These are phyloP conservation scores for Theretra japonica DNA, from an alignment of 2,888 invertebrate species.

Conservation along the genomic window DNA sequence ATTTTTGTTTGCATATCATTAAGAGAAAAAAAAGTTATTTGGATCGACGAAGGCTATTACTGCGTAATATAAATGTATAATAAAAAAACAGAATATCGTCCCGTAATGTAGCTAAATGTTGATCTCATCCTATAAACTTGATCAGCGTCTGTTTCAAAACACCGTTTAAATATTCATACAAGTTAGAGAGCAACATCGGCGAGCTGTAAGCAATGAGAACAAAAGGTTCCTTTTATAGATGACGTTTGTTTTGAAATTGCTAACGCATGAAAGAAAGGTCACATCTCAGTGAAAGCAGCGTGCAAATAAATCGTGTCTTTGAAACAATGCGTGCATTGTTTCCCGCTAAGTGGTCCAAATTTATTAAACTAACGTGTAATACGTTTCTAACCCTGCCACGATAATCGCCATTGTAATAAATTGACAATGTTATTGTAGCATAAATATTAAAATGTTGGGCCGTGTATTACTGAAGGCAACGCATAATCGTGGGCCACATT, in stretches of 20 bases:
- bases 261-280: constrained; percentile 70
- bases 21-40: too few species aligned
- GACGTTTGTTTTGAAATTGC: constrained; percentile 64
- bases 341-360: constrained; percentile 70
- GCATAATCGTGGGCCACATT: not conserved
- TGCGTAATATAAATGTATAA: too few species aligned
- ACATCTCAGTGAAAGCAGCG: constrained; percentile 71
- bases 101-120: too few species aligned
- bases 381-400: constrained; percentile 56
- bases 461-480: constrained; percentile 1
- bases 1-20: too few species aligned
- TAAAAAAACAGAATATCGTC: too few species aligned
- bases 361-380: constrained; percentile 52
- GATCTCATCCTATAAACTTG: too few species aligned
- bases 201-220: constrained; percentile 34
- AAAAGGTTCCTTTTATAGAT: constrained; percentile 70
- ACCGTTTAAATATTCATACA: not conserved
- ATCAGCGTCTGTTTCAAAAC: not conserved
- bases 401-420: constrained; percentile 37
- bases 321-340: constrained; percentile 82
- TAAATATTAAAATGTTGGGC: constrained; percentile 9
- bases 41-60: too few species aligned
- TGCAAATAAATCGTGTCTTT: constrained; percentile 68
- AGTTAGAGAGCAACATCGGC: not conserved
- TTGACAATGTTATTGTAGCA: constrained; percentile 34